Conservation (phyloP, 2,113 vertebrate species). For the Canis aureus region DNA sequence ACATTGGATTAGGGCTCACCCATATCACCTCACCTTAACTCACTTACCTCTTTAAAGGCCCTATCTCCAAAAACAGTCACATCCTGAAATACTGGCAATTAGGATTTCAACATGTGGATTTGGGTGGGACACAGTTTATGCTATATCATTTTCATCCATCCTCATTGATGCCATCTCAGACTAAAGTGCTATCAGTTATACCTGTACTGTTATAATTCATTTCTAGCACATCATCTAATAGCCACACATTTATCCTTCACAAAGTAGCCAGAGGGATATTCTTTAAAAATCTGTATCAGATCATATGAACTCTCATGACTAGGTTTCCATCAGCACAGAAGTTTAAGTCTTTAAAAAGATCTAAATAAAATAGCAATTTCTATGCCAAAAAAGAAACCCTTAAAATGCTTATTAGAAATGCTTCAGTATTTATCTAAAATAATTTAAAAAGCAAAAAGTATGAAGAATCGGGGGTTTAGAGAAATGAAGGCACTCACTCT, state of each 20-base stretch:
- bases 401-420: background rate
- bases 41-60: background rate
- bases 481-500: background rate
- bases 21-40: background rate
- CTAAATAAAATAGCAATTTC: background rate
- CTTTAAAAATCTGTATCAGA: background rate
- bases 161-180: background rate
- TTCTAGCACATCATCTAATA: background rate
- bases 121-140: background rate
- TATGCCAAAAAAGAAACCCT: background rate
- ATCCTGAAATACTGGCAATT: background rate
- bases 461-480: background rate
- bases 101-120: background rate
- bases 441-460: background rate
- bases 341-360: background rate
- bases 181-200: background rate
- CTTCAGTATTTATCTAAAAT: conserved; percentile 6
- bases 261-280: background rate
- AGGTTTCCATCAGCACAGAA: background rate
- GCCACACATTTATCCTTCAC: background rate
- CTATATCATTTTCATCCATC: background rate
- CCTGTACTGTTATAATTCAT: background rate
- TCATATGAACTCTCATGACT: background rate
- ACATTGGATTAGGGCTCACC: background rate
- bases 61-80: background rate